A percentile compares a stretch with the other conserved stretches of the same genome.
phyloP scores from a whole-genome alignment of 1,140 invertebrate species.

The Ericerus pela region DNA sequence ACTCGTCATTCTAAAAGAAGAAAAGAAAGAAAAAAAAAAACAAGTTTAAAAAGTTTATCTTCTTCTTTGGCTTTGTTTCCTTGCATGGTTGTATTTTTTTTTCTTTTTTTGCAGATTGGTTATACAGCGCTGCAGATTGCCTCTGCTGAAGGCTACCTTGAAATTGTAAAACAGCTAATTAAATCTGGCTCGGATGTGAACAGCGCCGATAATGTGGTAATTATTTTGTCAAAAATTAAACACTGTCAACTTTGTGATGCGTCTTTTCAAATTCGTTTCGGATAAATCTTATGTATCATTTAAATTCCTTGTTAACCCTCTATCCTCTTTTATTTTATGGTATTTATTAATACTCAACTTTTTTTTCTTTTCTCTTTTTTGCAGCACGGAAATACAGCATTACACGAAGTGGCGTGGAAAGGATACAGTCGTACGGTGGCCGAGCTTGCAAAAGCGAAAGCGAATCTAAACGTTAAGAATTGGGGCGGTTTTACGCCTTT shows the following conservation, averaged over 20 bases:
- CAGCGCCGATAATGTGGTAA: constrained; percentile 56
- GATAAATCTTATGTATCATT: background rate
- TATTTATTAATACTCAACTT: too few relatives aligned
- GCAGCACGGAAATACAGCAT: constrained; percentile 80
- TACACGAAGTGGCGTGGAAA: constrained; percentile 89
- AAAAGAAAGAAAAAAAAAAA: too few relatives aligned
- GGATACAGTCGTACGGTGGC: constrained; percentile 76
- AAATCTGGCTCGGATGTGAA: constrained; percentile 53
- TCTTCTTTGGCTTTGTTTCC: too few relatives aligned
- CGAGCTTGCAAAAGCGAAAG: constrained; percentile 49
- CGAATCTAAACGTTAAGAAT: constrained; percentile 60
- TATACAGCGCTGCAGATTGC: constrained; percentile 63
- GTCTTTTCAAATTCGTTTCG: constrained; percentile 29
- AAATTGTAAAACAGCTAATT: constrained; percentile 53
- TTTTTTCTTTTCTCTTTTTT: constrained; percentile 24
- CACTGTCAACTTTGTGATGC: constrained; percentile 56
- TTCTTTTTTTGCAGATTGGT: constrained; percentile 29
- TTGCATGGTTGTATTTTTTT: too few relatives aligned
- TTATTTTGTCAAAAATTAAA: constrained; percentile 35
- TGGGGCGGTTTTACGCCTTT: constrained; percentile 80
- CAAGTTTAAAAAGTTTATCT: too few relatives aligned
- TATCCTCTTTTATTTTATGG: too few relatives aligned
- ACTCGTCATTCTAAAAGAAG: too few relatives aligned
- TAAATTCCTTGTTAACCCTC: background rate
- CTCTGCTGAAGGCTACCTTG: constrained; percentile 65